A percentile compares a stretch with the other conserved stretches of the same genome.
phyloP scores from a whole-genome alignment of 2,888 invertebrate genomes.

The Corbicula japonica region DNA sequence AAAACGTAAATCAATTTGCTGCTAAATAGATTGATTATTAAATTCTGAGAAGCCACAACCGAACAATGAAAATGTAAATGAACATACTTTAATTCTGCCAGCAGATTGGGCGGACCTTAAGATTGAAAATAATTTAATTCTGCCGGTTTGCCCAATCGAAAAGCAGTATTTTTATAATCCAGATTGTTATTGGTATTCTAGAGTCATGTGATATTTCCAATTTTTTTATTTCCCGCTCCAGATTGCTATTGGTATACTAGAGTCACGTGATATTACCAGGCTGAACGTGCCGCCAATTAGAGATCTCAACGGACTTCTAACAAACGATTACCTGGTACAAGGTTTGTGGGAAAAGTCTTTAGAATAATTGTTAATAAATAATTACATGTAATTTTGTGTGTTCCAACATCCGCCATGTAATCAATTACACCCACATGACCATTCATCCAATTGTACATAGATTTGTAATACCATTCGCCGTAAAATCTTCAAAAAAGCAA shows the following conservation, averaged over 20 bases:
- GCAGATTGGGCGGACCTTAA: background rate
- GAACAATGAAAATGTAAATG: background rate
- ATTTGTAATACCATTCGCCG: too few relatives aligned
- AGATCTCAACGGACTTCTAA: conserved; percentile 12
- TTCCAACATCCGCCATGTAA: too few relatives aligned
- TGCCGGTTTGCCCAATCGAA: background rate
- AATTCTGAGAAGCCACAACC: background rate
- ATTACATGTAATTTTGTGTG: too few relatives aligned
- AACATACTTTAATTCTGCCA: background rate
- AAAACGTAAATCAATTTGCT: too few relatives aligned
- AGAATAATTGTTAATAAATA: too few relatives aligned
- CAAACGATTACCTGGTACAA: background rate
- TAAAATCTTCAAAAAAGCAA: too few relatives aligned
- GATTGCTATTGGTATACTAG: conserved; percentile 90
- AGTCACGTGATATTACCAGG: conserved; percentile 88
- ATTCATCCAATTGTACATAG: too few relatives aligned
- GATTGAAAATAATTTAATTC: background rate
- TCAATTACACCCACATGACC: too few relatives aligned
- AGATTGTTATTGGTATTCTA: background rate
- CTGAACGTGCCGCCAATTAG: conserved; percentile 74
- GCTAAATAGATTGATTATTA: background rate
- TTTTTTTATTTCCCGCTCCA: conserved; percentile 84
- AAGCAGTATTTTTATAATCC: background rate
- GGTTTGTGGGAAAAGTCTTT: too few relatives aligned
- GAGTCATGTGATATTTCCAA: background rate